Evolutionary conservation across 92 coral and sea anemone genomes (phyloP).

Genomic region (Zoanthus gigantus): DNA sequence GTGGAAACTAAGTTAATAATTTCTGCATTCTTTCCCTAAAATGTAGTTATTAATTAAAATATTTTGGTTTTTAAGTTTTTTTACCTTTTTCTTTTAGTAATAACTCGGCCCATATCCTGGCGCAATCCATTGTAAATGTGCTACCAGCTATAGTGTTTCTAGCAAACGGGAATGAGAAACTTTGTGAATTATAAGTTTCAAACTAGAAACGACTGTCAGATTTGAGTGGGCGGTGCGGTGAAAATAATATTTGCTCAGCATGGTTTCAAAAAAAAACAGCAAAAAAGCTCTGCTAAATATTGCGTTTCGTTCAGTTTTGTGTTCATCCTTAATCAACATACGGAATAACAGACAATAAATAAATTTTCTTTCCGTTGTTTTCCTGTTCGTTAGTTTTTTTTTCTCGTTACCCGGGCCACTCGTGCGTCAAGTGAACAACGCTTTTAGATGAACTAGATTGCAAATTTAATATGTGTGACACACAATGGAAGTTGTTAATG

Average conservation of each 20-base stretch:
- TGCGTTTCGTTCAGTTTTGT: not conserved
- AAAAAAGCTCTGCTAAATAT: not conserved
- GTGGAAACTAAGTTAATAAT: too few relatives aligned
- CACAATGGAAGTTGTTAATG: not conserved
- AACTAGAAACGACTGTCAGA: not conserved
- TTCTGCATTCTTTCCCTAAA: too few relatives aligned
- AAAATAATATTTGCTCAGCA: not conserved
- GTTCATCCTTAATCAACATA: not conserved
- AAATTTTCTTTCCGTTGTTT: not conserved
- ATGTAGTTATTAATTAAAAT: too few relatives aligned
- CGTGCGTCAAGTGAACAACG: constrained; percentile 25
- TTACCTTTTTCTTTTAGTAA: not conserved
- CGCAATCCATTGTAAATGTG: not conserved
- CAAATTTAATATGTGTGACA: constrained; percentile 22
- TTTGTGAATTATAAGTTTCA: not conserved
- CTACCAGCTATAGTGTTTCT: not conserved
- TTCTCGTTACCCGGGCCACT: constrained; percentile 36
- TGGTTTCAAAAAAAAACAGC: not conserved
- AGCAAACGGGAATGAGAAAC: not conserved
- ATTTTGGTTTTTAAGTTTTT: too few relatives aligned
- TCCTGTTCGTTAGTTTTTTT: not conserved
- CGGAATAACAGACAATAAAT: not conserved
- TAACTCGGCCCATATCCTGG: not conserved
- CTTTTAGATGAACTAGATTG: constrained; percentile 17
- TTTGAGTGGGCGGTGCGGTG: not conserved